These are phyloP conservation scores for Tetragnatha montana DNA, from an alignment of 2,888 invertebrate species.

Conservation along the genomic window DNA sequence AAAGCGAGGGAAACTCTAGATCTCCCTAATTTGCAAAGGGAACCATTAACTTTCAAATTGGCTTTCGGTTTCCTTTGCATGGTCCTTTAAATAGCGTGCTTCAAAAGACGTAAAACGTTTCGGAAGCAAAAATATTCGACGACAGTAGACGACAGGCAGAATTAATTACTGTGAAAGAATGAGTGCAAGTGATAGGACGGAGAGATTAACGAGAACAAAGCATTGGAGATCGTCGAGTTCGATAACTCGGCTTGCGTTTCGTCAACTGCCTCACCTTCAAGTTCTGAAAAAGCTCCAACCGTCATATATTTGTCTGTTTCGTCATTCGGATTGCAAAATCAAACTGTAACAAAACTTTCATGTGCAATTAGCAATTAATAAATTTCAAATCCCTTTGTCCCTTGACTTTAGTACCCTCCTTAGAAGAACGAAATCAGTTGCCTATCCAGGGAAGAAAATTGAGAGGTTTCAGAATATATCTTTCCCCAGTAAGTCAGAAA, in stretches of 20 bases:
- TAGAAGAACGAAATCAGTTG: no score
- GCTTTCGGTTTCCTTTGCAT: neutral
- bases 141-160: neutral
- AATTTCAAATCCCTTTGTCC: no score
- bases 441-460: no score
- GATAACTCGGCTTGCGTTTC: neutral
- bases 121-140: neutral
- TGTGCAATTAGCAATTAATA: no score
- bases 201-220: neutral
- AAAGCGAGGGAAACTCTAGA: neutral
- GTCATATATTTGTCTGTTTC: no score
- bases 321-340: no score
- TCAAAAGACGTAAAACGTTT: neutral
- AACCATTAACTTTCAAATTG: neutral
- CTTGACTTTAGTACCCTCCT: no score
- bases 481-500: no score
- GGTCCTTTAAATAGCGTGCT: neutral
- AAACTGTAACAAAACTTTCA: no score
- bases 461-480: no score
- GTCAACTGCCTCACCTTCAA: neutral
- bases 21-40: neutral
- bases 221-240: neutral
- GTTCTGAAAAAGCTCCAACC: no score
- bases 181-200: neutral
- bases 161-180: neutral